phyloP scores from a whole-genome alignment of 2,797 vertebrate species.

The Ctenopoma multispine region DNA sequence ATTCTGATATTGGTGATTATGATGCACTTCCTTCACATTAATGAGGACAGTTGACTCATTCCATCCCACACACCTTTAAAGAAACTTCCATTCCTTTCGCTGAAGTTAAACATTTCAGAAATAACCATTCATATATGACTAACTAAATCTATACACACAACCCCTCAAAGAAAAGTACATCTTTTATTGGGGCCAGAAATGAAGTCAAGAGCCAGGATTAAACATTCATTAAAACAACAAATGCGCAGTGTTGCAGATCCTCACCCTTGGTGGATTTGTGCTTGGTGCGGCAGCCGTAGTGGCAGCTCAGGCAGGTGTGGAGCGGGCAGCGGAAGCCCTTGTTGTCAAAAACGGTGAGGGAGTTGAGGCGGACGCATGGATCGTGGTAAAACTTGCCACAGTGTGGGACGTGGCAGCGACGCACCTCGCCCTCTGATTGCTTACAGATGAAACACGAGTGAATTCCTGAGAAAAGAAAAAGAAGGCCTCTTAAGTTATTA shows the following conservation, averaged over 20 bases:
- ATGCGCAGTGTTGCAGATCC: not conserved
- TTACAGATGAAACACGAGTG: constrained; percentile 96
- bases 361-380: constrained; percentile 88
- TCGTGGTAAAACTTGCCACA: constrained; percentile 98
- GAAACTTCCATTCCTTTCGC: not conserved
- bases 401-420: constrained; percentile 91
- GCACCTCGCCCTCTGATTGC: constrained; percentile 87
- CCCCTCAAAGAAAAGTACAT: too few relatives aligned
- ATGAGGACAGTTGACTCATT: constrained; percentile 9
- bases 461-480: constrained; percentile 78
- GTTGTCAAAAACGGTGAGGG: constrained; percentile 92
- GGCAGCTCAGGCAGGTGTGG: constrained; percentile 95
- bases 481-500: too few relatives aligned
- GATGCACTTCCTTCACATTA: not conserved
- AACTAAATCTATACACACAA: not conserved
- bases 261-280: constrained; percentile 91
- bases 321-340: constrained; percentile 96
- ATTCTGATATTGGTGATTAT: not conserved
- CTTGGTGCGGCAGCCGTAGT: constrained; percentile 87
- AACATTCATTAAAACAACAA: not conserved
- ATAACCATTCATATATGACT: not conserved
- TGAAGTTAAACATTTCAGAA: not conserved
- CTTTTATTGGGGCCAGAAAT: not conserved
- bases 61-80: constrained; percentile 14
- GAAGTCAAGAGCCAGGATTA: not conserved